These are phyloP conservation scores for Toxonevra muliebris DNA, from an alignment of 2,888 invertebrate genomes.

Conservation along the genomic window DNA sequence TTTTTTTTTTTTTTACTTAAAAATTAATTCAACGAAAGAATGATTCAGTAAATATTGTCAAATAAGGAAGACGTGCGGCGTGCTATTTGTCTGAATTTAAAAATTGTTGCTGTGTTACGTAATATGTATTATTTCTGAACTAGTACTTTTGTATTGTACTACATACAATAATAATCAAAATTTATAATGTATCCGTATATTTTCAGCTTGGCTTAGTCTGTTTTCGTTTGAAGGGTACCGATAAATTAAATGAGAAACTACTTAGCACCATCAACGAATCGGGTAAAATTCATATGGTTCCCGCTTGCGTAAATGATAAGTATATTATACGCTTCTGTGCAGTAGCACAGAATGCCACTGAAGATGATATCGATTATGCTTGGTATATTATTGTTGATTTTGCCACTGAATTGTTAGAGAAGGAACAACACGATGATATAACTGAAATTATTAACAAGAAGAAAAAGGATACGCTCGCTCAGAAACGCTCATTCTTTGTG, in stretches of 20 bases:
- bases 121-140: too few species aligned
- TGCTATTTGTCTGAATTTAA: too few species aligned
- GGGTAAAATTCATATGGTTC: constrained; percentile 96
- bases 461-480: constrained; percentile 82
- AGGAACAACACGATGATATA: constrained; percentile 73
- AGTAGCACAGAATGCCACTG: constrained; percentile 87
- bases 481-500: constrained; percentile 95
- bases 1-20: too few species aligned
- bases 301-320: constrained; percentile 87
- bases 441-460: constrained; percentile 79
- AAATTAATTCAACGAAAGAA: too few species aligned
- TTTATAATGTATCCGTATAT: too few species aligned
- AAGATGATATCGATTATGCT: constrained; percentile 84
- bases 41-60: too few species aligned
- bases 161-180: too few species aligned
- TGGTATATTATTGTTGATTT: constrained; percentile 87
- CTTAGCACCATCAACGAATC: constrained; percentile 93
- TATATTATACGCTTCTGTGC: constrained; percentile 95
- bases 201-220: constrained; percentile 87
- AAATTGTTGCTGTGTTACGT: too few species aligned
- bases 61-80: too few species aligned
- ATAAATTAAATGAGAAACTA: constrained; percentile 88
- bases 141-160: too few species aligned
- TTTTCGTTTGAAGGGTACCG: constrained; percentile 83
- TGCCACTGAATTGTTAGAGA: constrained; percentile 82